phyloP scores from a whole-genome alignment of 2,888 invertebrate species.

The Leptura quadrifasciata region DNA sequence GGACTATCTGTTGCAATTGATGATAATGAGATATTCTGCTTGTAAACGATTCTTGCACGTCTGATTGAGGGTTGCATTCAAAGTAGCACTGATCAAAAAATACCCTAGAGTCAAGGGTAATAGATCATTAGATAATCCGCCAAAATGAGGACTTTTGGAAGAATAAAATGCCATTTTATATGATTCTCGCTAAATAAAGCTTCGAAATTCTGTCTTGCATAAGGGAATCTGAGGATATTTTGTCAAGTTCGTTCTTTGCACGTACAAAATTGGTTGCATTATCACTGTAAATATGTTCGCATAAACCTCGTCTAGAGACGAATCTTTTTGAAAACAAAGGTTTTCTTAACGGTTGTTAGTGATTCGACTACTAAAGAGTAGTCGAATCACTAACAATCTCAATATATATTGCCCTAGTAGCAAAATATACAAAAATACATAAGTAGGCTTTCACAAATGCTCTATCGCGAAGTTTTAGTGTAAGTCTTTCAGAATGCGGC shows the following conservation, averaged over 20 bases:
- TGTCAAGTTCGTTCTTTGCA: background rate
- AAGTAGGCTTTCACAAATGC: background rate
- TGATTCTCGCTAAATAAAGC: background rate
- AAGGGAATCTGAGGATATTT: background rate
- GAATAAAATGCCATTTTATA: background rate
- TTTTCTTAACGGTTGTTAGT: too few species aligned
- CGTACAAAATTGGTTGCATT: constrained; percentile 28
- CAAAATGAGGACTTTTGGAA: background rate
- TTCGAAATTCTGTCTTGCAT: background rate
- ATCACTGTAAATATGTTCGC: constrained; percentile 2
- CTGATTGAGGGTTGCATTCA: background rate
- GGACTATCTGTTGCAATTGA: background rate
- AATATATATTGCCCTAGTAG: background rate
- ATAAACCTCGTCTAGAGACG: constrained; percentile 12
- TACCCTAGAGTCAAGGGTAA: background rate
- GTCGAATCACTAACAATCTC: background rate
- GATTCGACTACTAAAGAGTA: too few species aligned
- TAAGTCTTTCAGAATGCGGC: too few species aligned
- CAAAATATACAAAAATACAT: too few species aligned
- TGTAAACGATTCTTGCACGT: background rate
- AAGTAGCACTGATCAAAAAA: background rate
- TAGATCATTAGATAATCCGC: background rate
- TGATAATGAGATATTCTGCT: background rate
- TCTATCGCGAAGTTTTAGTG: background rate
- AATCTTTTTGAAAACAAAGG: constrained; percentile 13